phyloP scores from a whole-genome alignment of 2,797 vertebrate species.

The Poecile montanus region DNA sequence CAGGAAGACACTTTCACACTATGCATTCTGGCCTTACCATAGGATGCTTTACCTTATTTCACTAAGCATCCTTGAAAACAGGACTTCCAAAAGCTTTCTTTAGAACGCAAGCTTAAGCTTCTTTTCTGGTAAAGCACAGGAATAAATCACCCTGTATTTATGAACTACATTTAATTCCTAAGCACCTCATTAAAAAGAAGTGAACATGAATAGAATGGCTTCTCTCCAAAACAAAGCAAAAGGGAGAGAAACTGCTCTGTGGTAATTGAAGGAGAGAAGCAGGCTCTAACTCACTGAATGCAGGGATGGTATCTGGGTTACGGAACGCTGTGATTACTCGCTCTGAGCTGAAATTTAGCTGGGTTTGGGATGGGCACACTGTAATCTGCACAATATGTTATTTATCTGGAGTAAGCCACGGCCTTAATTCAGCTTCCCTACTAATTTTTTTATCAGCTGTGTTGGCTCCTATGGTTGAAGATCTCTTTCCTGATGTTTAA shows the following conservation, averaged over 20 bases:
- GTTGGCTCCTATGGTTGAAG: neutral
- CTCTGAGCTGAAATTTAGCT: constrained; percentile 31
- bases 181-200: constrained; percentile 60
- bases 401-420: neutral
- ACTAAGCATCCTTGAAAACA: constrained; percentile 24
- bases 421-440: neutral
- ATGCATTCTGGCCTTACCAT: neutral
- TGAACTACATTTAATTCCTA: constrained; percentile 58
- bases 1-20: neutral
- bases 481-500: neutral
- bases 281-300: constrained; percentile 14
- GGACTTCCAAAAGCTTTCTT: constrained; percentile 20
- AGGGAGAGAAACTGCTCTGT: constrained; percentile 13
- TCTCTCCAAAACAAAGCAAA: constrained; percentile 57
- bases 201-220: constrained; percentile 39
- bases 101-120: constrained; percentile 15
- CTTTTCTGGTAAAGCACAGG: constrained; percentile 19
- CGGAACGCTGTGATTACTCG: constrained; percentile 4
- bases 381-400: constrained; percentile 20
- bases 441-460: constrained; percentile 32
- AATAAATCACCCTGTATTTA: constrained; percentile 64
- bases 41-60: neutral
- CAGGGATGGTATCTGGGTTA: constrained; percentile 7
- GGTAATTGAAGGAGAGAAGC: constrained; percentile 34
- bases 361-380: neutral